Base-by-base conservation (phyloP, 2,113 vertebrate species). In the Tupaia chinensis region DNA sequence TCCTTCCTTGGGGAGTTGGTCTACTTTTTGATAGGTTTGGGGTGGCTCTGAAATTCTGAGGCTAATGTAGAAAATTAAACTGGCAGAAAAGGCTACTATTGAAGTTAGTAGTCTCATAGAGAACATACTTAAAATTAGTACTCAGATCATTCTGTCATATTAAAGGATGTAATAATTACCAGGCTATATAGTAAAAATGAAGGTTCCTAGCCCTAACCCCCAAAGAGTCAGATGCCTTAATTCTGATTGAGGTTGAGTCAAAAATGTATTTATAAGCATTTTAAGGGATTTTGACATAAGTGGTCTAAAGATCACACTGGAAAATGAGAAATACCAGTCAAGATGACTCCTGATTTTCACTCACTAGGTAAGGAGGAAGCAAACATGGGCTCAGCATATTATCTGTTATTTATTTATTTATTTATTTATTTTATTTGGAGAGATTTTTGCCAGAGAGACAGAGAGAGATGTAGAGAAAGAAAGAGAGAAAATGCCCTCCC, bases 31-130 rank as follows among this genome's bases (percentile, higher is more conserved):
- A 4, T 25, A 89, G 29, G 29, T 74, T 19, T 32, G 5, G 5
- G 60, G 34, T 29, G 23, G 15, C 58, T 79, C 60, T 25, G 74
- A 83, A 53, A 61, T 92, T 69, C 58, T 76, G 56, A 96, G 66
- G 54, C 27, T n/a, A 78, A 85, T 87, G 14, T 60, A 34, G 54
- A 44, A 34, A 1, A 5, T 63, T 74, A 70, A 70, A n/a, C 9
- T n/a, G 72, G 72, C 5, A 8, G 19, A 44, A 72, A 81, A 69
- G 34, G 6, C 27, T 83, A 32, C 7, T 89, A 44, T 32, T 60
- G 61, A 81, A 86, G 15, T 56, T 58, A 69, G 54, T 63, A n/a
- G 70, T 56, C 1, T 80, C 81, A 34, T 1, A 74, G 60, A 60
- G 9, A 44, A 4, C 19, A 70, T 1, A n/a, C 27, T 14, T 94